Evolutionary conservation across 2,888 invertebrate genomes (phyloP), one percentile per base, ranked within the genome.

Genomic region (Strigamia transsilvanica): DNA sequence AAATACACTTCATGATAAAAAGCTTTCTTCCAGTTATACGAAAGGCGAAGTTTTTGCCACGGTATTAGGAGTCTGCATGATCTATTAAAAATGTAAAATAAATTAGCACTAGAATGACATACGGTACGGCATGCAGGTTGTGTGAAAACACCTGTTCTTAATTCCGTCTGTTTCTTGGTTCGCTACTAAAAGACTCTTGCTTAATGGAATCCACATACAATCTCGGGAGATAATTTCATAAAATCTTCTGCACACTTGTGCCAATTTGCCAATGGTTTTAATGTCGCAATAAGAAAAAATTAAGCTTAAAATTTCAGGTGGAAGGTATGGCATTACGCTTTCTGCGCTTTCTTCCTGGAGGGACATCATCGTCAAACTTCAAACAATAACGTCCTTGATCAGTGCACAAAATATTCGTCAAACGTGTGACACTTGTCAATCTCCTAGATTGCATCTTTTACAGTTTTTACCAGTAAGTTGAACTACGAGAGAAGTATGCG

Each of bases 271-370:
- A 34, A 79, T 38, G 9, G 38, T 79, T 34, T 34, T 34, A 13
- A 79, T 34, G 42, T 79, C 79, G 18, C 79, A 79, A 79, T 41
- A 79, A n/a, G 41, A 41, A 79, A 34, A 79, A 18, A 79, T 79
- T n/a, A 79, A 42, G 41, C 38, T 23, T 23, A 79, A 42, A 42
- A 79, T 42, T 41, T 79, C 79, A 79, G 79, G 79, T 41, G 79
- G 79, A 42, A 79, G 79, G 23, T 38, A 79, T 41, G 42, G 79
- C 42, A 79, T 79, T 42, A 79, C 23, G 79, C 79, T 79, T 34
- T 79, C 79, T 32, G 15, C 38, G 32, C 38, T 77, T 79, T 79
- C 79, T 13, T 79, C 79, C 56, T 56, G 56, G 56, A 7, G 56
- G 56, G 56, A 56, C 56, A 56, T 56, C 56, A 56, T 56, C 56